These are phyloP conservation scores for Corythornis madagascariensis DNA, from an alignment of 2,113 vertebrate species.

Conservation along the genomic window DNA sequence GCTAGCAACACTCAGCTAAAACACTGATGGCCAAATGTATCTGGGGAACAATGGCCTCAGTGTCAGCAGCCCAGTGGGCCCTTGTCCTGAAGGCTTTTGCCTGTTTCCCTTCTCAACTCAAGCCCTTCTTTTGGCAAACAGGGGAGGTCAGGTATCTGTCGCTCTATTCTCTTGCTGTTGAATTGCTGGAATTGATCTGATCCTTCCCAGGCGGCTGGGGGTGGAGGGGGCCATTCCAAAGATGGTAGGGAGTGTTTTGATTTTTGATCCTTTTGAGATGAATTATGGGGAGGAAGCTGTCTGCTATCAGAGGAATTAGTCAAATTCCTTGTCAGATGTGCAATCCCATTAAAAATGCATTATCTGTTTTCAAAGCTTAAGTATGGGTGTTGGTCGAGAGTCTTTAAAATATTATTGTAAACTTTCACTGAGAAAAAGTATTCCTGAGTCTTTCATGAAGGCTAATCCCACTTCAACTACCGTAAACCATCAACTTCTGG, in stretches of 20 bases:
- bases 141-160: constrained; percentile 7
- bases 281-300: constrained; percentile 70
- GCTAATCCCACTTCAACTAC: constrained; percentile 68
- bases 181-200: constrained; percentile 27
- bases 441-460: constrained; percentile 64
- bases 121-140: not conserved
- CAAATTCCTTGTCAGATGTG: constrained; percentile 75
- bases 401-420: constrained; percentile 77
- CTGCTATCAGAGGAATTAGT: constrained; percentile 74
- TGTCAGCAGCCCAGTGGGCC: not conserved
- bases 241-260: constrained; percentile 48
- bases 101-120: not conserved
- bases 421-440: constrained; percentile 71
- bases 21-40: not conserved
- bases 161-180: constrained; percentile 14
- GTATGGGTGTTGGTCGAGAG: constrained; percentile 63
- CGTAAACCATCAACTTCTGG: constrained; percentile 50
- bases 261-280: constrained; percentile 59
- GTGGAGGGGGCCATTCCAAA: constrained; percentile 4
- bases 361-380: constrained; percentile 77
- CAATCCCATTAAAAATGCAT: constrained; percentile 73
- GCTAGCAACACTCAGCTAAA: rapidly evolving
- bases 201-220: constrained; percentile 35
- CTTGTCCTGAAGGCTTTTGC: not conserved
- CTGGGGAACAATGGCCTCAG: not conserved